phyloP scores from a whole-genome alignment of 1,140 invertebrate species.

The Nephila pilipes region DNA sequence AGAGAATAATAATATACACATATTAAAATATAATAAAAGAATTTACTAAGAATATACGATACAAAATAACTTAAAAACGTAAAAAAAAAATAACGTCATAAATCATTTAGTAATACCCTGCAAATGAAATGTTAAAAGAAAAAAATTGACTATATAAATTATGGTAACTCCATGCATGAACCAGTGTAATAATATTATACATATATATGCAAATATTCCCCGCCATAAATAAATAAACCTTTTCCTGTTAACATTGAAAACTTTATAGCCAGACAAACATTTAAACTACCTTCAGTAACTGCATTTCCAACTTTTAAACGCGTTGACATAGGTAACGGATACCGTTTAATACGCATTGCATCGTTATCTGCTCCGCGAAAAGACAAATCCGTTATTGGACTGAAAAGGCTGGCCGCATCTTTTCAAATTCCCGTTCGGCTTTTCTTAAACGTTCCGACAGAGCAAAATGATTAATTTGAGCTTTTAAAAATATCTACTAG shows the following conservation, averaged over 20 bases:
- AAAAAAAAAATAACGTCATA: too few relatives aligned
- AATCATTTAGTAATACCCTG: too few relatives aligned
- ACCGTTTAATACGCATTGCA: neutral
- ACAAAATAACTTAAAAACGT: too few relatives aligned
- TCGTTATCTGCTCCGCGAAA: neutral
- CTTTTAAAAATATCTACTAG: constrained; percentile 34
- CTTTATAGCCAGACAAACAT: neutral
- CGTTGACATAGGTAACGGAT: constrained; percentile 9
- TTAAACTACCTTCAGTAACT: neutral
- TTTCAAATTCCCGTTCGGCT: neutral
- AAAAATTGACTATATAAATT: too few relatives aligned
- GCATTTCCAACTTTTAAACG: constrained; percentile 22
- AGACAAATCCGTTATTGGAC: constrained; percentile 28
- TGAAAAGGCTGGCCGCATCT: neutral
- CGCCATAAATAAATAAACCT: neutral
- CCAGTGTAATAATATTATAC: too few relatives aligned
- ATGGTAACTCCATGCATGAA: too few relatives aligned
- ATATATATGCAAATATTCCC: neutral
- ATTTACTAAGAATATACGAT: too few relatives aligned
- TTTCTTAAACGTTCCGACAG: constrained; percentile 8
- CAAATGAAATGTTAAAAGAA: too few relatives aligned
- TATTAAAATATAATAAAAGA: too few relatives aligned
- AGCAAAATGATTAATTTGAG: neutral
- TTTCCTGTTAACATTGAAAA: neutral
- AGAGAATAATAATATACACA: too few relatives aligned